A percentile compares a stretch with the other conserved stretches of the same genome.
These are phyloP conservation scores for Cygnus atratus DNA, from an alignment of 2,113 vertebrate species.

Conservation along the genomic window DNA sequence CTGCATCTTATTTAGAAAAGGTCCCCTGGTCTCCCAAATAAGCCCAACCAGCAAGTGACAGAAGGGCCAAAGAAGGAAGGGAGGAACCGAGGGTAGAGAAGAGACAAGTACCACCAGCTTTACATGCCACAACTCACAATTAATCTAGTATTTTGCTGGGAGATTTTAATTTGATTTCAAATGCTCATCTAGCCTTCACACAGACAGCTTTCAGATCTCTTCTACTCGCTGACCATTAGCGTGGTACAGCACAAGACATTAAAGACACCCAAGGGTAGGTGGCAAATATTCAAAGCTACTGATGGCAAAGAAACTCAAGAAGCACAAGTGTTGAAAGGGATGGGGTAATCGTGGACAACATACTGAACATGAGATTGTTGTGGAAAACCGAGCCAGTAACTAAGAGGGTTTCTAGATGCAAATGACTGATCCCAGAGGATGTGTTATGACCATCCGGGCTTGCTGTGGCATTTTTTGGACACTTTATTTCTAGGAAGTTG, in stretches of 20 bases:
- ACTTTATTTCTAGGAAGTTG: not conserved
- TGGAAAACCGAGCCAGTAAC: not conserved
- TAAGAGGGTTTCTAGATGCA: not conserved
- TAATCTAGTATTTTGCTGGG: not conserved
- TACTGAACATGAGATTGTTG: not conserved
- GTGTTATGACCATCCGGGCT: not conserved
- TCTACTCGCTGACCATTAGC: not conserved
- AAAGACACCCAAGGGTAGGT: not conserved
- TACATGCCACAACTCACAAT: not conserved
- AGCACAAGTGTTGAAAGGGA: not conserved
- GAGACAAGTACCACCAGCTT: not conserved
- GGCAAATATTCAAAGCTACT: not conserved
- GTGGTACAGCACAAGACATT: accelerated
- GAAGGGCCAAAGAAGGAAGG: not conserved
- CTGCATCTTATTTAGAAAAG: not conserved
- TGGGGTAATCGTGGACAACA: not conserved
- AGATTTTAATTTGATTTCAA: not conserved
- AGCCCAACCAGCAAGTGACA: not conserved
- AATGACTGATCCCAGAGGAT: not conserved
- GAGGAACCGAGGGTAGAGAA: not conserved
- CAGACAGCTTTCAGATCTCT: not conserved
- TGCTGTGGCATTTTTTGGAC: accelerated
- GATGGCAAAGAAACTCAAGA: not conserved
- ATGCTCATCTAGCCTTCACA: not conserved
- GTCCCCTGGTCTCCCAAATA: too few relatives aligned